Evolutionary conservation across 2,113 vertebrate genomes (phyloP).

Genomic region (Hippocampus abdominalis): DNA sequence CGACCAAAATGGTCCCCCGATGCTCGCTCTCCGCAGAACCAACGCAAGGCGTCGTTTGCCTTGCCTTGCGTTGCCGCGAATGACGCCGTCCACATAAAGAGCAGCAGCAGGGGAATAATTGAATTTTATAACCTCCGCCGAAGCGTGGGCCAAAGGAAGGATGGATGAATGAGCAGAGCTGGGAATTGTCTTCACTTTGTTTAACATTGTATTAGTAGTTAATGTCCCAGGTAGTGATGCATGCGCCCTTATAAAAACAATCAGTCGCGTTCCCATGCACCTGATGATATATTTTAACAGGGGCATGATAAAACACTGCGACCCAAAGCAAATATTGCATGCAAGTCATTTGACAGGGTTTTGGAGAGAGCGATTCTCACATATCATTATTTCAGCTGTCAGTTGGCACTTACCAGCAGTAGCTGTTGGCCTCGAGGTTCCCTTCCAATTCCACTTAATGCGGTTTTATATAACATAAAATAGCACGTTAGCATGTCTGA

Average conservation of each 20-base stretch:
- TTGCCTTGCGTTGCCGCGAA: constrained; percentile 32
- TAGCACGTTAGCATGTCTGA: background rate
- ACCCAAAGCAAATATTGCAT: background rate
- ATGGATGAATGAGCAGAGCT: constrained; percentile 1
- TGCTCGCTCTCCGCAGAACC: constrained; percentile 66
- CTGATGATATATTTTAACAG: background rate
- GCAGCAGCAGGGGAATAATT: constrained; percentile 8
- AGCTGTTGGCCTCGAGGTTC: background rate
- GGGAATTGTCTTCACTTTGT: constrained; percentile 4
- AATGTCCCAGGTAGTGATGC: background rate
- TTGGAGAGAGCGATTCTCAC: background rate
- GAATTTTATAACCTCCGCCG: constrained; percentile 12
- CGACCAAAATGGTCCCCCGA: constrained; percentile 69
- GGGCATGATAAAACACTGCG: background rate
- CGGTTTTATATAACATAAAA: background rate
- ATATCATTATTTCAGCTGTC: background rate
- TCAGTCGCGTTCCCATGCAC: constrained; percentile 1
- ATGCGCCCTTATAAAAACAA: background rate
- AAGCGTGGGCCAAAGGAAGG: background rate
- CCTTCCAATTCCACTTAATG: background rate
- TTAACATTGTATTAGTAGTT: constrained; percentile 4
- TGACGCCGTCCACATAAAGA: constrained; percentile 9
- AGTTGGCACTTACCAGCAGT: background rate
- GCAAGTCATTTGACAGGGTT: background rate
- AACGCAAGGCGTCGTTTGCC: constrained; percentile 37